A percentile compares a stretch with the other conserved stretches of the same genome.
Conservation (phyloP, 2,888 invertebrate species). For the Micoletzkya japonica region DNA sequence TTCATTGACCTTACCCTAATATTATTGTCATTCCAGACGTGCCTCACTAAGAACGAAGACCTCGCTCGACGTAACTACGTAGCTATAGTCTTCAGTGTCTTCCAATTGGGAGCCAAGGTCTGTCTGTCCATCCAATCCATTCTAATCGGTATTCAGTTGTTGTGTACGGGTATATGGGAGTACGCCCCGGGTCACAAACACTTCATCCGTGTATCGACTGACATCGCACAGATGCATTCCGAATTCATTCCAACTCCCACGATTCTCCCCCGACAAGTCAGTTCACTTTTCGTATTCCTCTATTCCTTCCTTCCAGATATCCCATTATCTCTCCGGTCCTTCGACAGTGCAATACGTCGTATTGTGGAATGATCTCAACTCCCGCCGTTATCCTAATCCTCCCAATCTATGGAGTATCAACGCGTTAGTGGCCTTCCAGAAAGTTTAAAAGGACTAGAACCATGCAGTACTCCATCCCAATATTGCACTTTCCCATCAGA, state of each 20-base stretch:
- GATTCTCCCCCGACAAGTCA: slow-evolving; percentile 14
- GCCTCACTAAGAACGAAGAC: slow-evolving; percentile 23
- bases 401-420: slow-evolving; percentile 54
- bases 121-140: not conserved
- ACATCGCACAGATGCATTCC: slow-evolving; percentile 36
- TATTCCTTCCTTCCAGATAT: not conserved
- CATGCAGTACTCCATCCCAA: not conserved
- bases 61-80: slow-evolving; percentile 16
- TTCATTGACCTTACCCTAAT: too few species aligned
- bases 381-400: slow-evolving; percentile 55
- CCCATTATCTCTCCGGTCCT: slow-evolving; percentile 22
- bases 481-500: not conserved
- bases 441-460: too few species aligned
- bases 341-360: slow-evolving; percentile 47
- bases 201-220: slow-evolving; percentile 49
- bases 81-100: slow-evolving; percentile 16
- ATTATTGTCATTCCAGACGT: not conserved
- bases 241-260: slow-evolving; percentile 25
- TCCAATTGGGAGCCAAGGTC: slow-evolving; percentile 26
- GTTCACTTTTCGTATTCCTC: too few species aligned
- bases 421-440: slow-evolving; percentile 15
- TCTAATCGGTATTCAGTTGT: slow-evolving; percentile 31
- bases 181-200: slow-evolving; percentile 50
- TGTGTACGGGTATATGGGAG: slow-evolving; percentile 63
- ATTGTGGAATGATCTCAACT: slow-evolving; percentile 58